Conservation (phyloP, 2,797 vertebrate species). For the Alosa sapidissima region DNA sequence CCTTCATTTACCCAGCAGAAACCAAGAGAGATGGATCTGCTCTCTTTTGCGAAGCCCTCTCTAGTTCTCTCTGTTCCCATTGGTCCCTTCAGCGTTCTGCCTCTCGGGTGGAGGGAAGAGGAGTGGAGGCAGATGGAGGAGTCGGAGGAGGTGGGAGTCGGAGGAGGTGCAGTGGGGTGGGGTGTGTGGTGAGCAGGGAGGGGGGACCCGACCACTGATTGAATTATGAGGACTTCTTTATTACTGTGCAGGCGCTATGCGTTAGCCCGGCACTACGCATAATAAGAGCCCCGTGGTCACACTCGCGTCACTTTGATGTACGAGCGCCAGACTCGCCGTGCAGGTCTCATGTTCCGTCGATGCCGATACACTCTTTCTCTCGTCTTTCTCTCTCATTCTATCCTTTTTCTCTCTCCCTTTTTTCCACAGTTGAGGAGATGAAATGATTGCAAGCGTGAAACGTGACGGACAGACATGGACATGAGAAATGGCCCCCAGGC, state of each 20-base stretch:
- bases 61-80: neutral
- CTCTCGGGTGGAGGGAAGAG: neutral
- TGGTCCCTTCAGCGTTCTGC: neutral
- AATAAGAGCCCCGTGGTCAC: constrained; percentile 59
- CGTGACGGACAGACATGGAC: neutral
- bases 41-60: neutral
- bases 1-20: neutral
- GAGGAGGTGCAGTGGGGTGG: neutral
- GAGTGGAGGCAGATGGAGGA: neutral
- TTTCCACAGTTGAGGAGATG: neutral
- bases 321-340: constrained; percentile 47
- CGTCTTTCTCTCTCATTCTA: neutral
- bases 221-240: constrained; percentile 64
- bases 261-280: constrained; percentile 62
- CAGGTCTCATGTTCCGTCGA: neutral
- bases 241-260: constrained; percentile 40
- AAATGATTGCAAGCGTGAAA: neutral
- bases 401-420: constrained; percentile 11
- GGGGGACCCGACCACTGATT: constrained; percentile 49
- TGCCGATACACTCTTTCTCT: neutral
- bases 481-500: neutral
- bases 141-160: neutral
- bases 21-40: neutral
- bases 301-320: constrained; percentile 63
- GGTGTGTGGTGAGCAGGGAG: neutral